A percentile compares a stretch with the other conserved stretches of the same genome.
Evolutionary conservation across 2,888 invertebrate species (phyloP).

Genomic region (Heliconius cydno): DNA sequence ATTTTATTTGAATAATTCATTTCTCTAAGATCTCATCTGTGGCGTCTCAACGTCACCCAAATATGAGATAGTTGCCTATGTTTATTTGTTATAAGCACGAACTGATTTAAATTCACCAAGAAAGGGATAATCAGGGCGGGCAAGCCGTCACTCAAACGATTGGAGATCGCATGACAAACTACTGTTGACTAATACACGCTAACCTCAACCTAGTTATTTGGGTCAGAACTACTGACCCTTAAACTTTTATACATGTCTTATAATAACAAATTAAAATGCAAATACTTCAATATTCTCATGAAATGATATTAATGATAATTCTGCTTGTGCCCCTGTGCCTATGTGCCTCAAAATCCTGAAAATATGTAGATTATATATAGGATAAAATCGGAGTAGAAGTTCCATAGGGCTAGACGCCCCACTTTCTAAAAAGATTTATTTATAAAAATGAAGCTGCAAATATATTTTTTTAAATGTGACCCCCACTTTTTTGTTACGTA

Average conservation of each 20-base stretch:
- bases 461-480: no score
- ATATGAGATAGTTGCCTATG: slow-evolving; percentile 21
- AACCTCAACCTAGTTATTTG: slow-evolving; percentile 38
- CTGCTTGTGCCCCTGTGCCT: background rate
- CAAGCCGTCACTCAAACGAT: slow-evolving; percentile 64
- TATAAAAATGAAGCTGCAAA: no score
- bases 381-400: no score
- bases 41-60: slow-evolving; percentile 12
- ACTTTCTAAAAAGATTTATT: no score
- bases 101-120: slow-evolving; percentile 83
- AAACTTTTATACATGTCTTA: slow-evolving; percentile 14
- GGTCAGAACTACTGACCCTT: slow-evolving; percentile 32
- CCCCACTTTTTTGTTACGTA: no score
- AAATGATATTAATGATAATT: background rate
- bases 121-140: slow-evolving; percentile 81
- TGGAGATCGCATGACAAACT: slow-evolving; percentile 62
- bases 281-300: background rate
- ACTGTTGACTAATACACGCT: slow-evolving; percentile 45
- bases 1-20: background rate
- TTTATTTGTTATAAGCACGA: slow-evolving; percentile 75
- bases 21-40: background rate
- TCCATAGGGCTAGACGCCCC: no score
- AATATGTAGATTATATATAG: no score
- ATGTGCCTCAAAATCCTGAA: no score
- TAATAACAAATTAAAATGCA: slow-evolving; percentile 15